Conservation (phyloP, 2,797 vertebrate genomes). For the Stomatorhinus walkeri region DNA sequence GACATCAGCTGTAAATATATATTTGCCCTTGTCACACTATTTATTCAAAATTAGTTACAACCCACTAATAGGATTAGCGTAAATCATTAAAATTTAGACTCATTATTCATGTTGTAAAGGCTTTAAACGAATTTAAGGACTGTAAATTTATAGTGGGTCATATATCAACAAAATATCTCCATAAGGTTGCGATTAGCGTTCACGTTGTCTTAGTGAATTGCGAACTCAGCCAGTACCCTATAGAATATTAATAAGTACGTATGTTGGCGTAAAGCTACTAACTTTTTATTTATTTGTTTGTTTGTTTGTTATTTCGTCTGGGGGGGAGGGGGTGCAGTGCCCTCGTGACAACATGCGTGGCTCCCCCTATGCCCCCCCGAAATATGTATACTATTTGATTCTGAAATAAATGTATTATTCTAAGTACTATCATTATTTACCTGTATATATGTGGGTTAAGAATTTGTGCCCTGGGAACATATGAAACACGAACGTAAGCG, state of each 20-base stretch:
- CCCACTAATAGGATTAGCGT: conserved; percentile 52
- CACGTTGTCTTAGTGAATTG: neutral
- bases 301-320: neutral
- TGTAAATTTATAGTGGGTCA: neutral
- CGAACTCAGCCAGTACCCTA: neutral
- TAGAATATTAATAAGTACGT: neutral
- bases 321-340: neutral
- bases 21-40: conserved; percentile 53
- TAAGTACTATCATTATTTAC: neutral
- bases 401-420: neutral
- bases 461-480: neutral
- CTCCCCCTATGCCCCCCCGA: neutral
- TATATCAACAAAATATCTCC: neutral
- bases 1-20: conserved; percentile 41
- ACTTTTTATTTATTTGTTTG: neutral
- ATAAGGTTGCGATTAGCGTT: neutral
- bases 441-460: neutral
- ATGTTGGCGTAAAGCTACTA: neutral
- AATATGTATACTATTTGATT: neutral
- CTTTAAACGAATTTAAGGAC: neutral
- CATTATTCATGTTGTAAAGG: conserved; percentile 32
- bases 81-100: conserved; percentile 55
- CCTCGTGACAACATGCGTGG: neutral
- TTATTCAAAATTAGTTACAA: conserved; percentile 43
- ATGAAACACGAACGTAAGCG: neutral